Evolutionary conservation across 2,113 vertebrate genomes (phyloP).

Genomic region (Cynopterus brachyotis): DNA sequence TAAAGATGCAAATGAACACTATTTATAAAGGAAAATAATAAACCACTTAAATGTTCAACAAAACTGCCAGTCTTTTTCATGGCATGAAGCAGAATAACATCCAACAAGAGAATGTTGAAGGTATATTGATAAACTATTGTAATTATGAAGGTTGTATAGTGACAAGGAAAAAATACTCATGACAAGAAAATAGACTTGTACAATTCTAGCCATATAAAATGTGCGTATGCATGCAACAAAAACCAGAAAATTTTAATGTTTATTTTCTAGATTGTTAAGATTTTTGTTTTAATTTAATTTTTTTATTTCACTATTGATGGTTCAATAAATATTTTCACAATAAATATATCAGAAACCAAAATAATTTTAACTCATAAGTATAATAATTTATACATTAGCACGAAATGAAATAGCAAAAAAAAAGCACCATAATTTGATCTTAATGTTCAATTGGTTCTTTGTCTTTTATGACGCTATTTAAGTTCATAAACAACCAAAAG

Average conservation of each 20-base stretch:
- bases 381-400: constrained; percentile 51
- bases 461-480: constrained; percentile 55
- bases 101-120: not conserved
- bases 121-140: constrained; percentile 28
- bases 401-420: constrained; percentile 48
- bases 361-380: constrained; percentile 38
- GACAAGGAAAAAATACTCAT: constrained; percentile 35
- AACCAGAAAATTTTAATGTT: not conserved
- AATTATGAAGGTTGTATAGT: constrained; percentile 27
- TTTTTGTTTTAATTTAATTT: not conserved
- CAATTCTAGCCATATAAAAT: constrained; percentile 41
- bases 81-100: not conserved
- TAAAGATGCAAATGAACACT: constrained; percentile 25
- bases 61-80: constrained; percentile 32
- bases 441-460: constrained; percentile 38
- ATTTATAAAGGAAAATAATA: constrained; percentile 44
- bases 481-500: constrained; percentile 60
- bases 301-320: constrained; percentile 24
- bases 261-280: not conserved
- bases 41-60: not conserved
- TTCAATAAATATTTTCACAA: constrained; percentile 33
- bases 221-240: not conserved
- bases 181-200: not conserved
- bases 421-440: constrained; percentile 22
- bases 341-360: constrained; percentile 28